phyloP scores from a whole-genome alignment of 2,113 vertebrate species.

The Colaptes auratus region DNA sequence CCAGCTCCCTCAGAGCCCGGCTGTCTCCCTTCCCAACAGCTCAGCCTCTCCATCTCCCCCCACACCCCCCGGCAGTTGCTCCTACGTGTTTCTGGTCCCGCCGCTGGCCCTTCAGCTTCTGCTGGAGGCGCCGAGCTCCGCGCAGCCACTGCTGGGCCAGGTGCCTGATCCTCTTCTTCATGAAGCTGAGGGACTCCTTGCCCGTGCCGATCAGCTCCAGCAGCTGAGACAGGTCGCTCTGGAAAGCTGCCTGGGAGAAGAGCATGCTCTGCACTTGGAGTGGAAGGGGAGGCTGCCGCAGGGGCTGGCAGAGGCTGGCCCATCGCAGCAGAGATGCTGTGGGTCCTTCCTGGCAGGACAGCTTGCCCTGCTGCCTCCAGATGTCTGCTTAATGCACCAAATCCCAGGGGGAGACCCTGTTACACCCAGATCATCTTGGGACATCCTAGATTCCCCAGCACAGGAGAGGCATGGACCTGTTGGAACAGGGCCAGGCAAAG shows the following conservation, averaged over 20 bases:
- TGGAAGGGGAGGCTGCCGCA: background rate
- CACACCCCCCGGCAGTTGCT: accelerated
- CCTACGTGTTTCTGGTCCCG: constrained; percentile 86
- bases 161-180: constrained; percentile 91
- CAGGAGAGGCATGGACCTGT: accelerated
- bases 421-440: background rate
- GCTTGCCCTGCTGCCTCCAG: background rate
- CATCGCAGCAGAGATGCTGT: accelerated
- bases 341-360: background rate
- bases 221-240: constrained; percentile 83
- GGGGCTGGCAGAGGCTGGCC: accelerated
- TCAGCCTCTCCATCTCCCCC: accelerated
- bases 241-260: constrained; percentile 84
- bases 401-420: background rate
- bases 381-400: background rate
- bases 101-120: constrained; percentile 75
- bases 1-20: background rate
- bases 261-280: background rate
- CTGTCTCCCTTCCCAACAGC: background rate
- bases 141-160: constrained; percentile 87
- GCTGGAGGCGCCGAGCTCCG: constrained; percentile 83
- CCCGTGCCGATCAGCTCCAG: constrained; percentile 91
- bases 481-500: background rate
- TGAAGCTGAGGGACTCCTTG: constrained; percentile 96
- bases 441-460: background rate